Conservation (phyloP, 2,888 invertebrate genomes). For the Acronicta alni region DNA sequence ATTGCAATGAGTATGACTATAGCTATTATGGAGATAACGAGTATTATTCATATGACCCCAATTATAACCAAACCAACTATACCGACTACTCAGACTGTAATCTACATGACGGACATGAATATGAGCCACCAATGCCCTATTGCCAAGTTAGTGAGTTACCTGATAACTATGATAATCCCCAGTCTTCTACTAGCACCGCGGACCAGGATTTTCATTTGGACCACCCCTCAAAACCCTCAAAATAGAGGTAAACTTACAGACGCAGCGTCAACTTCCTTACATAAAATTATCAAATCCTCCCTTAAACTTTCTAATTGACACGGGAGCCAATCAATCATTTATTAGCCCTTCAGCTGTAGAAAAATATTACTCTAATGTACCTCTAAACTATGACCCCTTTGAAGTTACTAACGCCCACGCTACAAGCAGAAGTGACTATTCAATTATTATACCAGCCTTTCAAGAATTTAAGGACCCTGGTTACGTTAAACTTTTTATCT, state of each 20-base stretch:
- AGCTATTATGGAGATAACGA: no score
- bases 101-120: no score
- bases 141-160: no score
- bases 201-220: slow-evolving; percentile 2
- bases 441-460: not conserved
- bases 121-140: no score
- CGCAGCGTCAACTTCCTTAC: not conserved
- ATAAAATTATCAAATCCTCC: not conserved
- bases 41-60: no score
- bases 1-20: no score
- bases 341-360: not conserved
- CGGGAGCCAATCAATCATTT: slow-evolving; percentile 6
- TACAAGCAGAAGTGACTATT: not conserved
- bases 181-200: not conserved
- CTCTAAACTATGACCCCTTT: not conserved
- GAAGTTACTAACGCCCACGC: not conserved
- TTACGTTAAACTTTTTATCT: slow-evolving; percentile 1
- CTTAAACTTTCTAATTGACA: slow-evolving; percentile 1
- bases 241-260: not conserved
- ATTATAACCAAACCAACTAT: not conserved
- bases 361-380: not conserved
- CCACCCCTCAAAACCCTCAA: not conserved
- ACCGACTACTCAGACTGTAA: not conserved
- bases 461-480: slow-evolving; percentile 6
- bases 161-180: not conserved